Percentiles rank a stretch among this genome's conserved stretches.
phyloP scores from a whole-genome alignment of 2,797 vertebrate genomes.

The Meriones psammophilus region DNA sequence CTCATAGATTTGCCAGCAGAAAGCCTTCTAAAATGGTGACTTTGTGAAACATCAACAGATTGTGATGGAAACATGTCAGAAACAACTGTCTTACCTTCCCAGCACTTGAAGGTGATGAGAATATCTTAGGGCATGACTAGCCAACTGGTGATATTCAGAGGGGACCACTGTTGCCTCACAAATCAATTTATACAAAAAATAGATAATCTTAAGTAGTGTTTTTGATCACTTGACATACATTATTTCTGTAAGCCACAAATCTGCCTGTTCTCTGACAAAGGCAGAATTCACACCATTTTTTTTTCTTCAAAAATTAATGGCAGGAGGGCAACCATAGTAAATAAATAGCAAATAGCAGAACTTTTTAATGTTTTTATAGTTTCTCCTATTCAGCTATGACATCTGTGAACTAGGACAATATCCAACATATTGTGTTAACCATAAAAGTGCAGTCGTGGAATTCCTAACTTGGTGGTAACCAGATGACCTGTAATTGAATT shows the following conservation, averaged over 20 bases:
- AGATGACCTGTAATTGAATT: not conserved
- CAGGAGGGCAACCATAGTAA: not conserved
- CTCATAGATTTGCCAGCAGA: not conserved
- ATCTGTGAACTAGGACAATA: not conserved
- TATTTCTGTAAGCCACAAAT: not conserved
- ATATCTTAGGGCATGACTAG: not conserved
- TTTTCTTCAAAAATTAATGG: not conserved
- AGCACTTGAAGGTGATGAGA: not conserved
- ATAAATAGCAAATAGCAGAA: not conserved
- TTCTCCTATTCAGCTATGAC: not conserved
- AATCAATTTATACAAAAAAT: not conserved
- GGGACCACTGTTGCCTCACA: not conserved
- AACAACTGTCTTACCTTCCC: too few relatives aligned
- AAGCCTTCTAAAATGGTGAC: not conserved
- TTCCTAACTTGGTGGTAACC: not conserved
- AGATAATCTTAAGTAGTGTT: not conserved
- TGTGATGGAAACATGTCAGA: not conserved
- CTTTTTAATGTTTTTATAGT: not conserved
- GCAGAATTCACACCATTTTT: not conserved
- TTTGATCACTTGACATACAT: not conserved
- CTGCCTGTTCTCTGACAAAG: not conserved
- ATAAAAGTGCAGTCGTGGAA: not conserved
- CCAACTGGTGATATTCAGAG: not conserved
- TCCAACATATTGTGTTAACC: not conserved
- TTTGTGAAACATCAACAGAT: not conserved